Evolutionary conservation across 2,888 invertebrate species (phyloP).

Genomic region (Eupithecia vulgata): DNA sequence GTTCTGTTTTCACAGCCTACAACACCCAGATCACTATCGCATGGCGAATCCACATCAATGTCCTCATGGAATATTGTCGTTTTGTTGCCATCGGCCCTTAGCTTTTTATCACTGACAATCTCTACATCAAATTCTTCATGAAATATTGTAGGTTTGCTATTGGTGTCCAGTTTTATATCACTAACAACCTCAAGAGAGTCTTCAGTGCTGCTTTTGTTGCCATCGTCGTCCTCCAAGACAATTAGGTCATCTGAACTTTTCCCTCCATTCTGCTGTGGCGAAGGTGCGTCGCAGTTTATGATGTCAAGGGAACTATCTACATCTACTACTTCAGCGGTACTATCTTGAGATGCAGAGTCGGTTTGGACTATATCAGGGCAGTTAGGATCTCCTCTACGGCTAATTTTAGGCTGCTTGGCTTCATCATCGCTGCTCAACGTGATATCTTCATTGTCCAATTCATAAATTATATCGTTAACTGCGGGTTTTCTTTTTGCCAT

Average conservation of each 20-base stretch:
- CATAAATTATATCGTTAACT: slow-evolving; percentile 79
- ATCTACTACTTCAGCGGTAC: slow-evolving; percentile 51
- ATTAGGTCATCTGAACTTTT: slow-evolving; percentile 58
- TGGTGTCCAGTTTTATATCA: slow-evolving; percentile 4
- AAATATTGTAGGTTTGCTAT: background rate
- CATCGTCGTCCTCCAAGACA: slow-evolving; percentile 45
- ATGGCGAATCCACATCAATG: slow-evolving; percentile 69
- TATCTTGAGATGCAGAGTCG: slow-evolving; percentile 47
- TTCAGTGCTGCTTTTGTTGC: slow-evolving; percentile 38
- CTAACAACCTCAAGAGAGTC: slow-evolving; percentile 28
- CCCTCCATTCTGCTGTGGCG: slow-evolving; percentile 70
- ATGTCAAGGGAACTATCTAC: slow-evolving; percentile 53
- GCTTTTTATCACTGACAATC: slow-evolving; percentile 49
- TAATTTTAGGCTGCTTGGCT: slow-evolving; percentile 68
- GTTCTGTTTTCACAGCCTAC: slow-evolving; percentile 73
- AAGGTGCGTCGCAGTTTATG: slow-evolving; percentile 44
- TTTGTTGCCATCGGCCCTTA: slow-evolving; percentile 48
- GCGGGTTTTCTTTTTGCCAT: slow-evolving; percentile 78
- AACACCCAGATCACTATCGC: slow-evolving; percentile 64
- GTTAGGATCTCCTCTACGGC: slow-evolving; percentile 52
- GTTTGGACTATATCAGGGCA: slow-evolving; percentile 42
- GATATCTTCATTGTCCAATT: slow-evolving; percentile 79
- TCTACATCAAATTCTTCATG: slow-evolving; percentile 32
- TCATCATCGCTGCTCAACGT: slow-evolving; percentile 77
- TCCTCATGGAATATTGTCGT: slow-evolving; percentile 68